Base-by-base conservation (phyloP, 2,113 vertebrate genomes). In the Neogale vison region DNA sequence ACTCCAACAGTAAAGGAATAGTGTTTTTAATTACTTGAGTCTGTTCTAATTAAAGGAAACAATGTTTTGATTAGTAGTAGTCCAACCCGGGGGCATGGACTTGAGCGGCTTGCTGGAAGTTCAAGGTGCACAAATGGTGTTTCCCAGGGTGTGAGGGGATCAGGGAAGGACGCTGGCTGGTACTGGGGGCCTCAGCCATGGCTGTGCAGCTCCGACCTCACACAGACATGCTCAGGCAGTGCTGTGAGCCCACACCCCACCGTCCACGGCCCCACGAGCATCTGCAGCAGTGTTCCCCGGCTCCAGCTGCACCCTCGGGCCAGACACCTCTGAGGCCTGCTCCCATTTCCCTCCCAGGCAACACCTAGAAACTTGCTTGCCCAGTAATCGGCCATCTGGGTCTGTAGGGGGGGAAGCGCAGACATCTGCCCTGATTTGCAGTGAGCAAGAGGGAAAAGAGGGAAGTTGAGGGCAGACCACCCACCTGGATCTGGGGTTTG, bases 21-120 rank as follows among this genome's bases (percentile, higher is more conserved):
- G 47, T 67, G 12, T 72, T 90, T 80, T 86, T 95, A 85, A 47
- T 36, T 50, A 88, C 82, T 42, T 18, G 39, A 21, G 45, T 93
- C 80, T 50, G 14, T 11, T 67, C 86, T 71, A 52, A 89, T 63
- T 72, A 34, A 59, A 74, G 69, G 36, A 89, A 90, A 59, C 63
- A 14, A 29, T 10, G 13, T 26, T 65, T 59, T 65, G 74, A 90
- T 94, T 81, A 57, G 74, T 47, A 90, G 85, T 34, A 0, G 63
- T 67, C 69, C 7, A 21, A 47, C 74, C 47, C 67, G 29, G 63
- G 67, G 21, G 5, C 29, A 36, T 7, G 31, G 65, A 52, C 74
- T 59, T n/a, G 21, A 42, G 39, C 80, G 45, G 12, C 34, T 34
- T 69, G 36, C 79, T 63, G 29, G 6, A 34, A 50, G 63, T 57